phyloP scores from a whole-genome alignment of 1,140 invertebrate genomes.

The Conus ventricosus region DNA sequence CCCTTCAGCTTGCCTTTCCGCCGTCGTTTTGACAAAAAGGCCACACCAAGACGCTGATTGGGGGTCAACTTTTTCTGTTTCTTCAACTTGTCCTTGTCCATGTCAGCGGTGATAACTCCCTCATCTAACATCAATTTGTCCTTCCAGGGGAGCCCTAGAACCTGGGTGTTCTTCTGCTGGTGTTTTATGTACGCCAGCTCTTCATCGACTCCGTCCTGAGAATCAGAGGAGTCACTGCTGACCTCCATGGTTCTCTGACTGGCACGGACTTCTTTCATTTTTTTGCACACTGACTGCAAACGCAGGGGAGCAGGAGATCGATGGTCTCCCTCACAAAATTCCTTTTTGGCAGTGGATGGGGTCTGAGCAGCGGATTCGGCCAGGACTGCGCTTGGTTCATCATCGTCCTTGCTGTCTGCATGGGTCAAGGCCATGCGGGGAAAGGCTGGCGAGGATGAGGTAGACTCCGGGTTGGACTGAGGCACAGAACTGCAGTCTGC shows the following conservation, averaged over 20 bases:
- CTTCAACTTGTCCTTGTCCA: conserved; percentile 21
- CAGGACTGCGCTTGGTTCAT: not conserved
- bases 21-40: conserved; percentile 56
- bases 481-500: conserved; percentile 36
- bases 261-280: conserved; percentile 21
- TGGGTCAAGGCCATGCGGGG: conserved; percentile 24
- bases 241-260: not conserved
- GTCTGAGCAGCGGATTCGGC: not conserved
- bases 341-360: not conserved
- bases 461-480: conserved; percentile 32
- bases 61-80: conserved; percentile 45
- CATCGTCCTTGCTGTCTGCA: not conserved
- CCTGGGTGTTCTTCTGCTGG: not conserved
- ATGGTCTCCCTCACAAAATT: not conserved
- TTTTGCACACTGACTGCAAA: conserved; percentile 12
- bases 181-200: not conserved
- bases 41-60: conserved; percentile 54
- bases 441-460: conserved; percentile 25
- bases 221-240: conserved; percentile 41
- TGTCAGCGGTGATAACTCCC: not conserved
- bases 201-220: conserved; percentile 27
- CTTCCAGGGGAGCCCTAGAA: not conserved
- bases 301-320: conserved; percentile 7
- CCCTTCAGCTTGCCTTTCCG: conserved; percentile 39
- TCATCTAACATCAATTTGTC: not conserved